Base-by-base conservation (phyloP, 2,797 vertebrate species). In the Amazona ochrocephala region DNA sequence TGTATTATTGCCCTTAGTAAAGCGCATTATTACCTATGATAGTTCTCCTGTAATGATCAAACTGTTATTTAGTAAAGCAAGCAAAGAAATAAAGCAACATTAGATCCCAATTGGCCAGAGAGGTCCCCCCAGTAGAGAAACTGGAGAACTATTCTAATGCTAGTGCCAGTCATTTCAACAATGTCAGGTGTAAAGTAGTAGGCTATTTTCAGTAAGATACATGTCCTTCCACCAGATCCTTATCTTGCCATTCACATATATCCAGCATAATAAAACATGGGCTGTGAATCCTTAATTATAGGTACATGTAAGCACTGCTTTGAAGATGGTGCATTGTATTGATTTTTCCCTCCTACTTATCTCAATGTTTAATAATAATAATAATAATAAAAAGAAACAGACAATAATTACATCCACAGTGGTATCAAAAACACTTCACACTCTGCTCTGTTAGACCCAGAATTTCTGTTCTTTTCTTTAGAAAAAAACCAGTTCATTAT, bases 391-490 rank as follows among this genome's bases (percentile, higher is more conserved):
- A 87, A 83, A 86, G 23, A 75, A 79, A 84, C 27, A 60, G 23
- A 72, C 51, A 74, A 84, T 91, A 82, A 92, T 73, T 78, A 30
- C 7, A 71, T 72, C 39, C 84, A 13, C 54, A 39, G 3, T 56
- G 44, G 70, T 84, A 90, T 83, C 87, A 87, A 90, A 89, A 87
- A 6, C 41, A 67, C 37, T 87, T 89, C 70, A 74, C 58, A 19
- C 41, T 79, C 51, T 85, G 39, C 56, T 91, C 61, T 78, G 11
- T 64, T 84, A 65, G n/a, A 53, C 60, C 21, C 75, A 77, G 54
- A 89, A 71, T 82, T 85, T 86, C 67, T 72, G 34, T 54, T 87
- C 26, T 87, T 75, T 87, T 86, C 73, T 89, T 87, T 61, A 48
- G 53, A 71, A 34, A 87, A 75, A 93, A 78, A 87, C 47, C 34